phyloP scores from a whole-genome alignment of 1,140 invertebrate species.

The Augochlora pura region DNA sequence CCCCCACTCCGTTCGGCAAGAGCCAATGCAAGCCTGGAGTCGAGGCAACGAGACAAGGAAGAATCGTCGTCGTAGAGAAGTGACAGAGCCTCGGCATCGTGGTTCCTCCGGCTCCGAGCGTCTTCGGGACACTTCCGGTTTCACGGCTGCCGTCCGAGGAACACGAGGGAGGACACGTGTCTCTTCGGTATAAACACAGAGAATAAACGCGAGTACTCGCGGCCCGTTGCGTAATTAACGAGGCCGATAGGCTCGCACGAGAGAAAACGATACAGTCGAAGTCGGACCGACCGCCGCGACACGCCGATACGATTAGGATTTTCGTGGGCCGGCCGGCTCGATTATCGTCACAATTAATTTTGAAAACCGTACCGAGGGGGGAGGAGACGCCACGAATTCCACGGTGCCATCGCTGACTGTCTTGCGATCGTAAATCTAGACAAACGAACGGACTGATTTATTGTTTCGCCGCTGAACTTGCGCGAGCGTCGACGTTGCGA shows the following conservation, averaged over 20 bases:
- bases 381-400: not conserved
- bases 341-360: constrained; percentile 6
- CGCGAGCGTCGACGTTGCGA: not conserved
- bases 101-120: not conserved
- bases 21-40: constrained; percentile 19
- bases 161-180: not conserved
- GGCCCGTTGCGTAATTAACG: not conserved
- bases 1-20: constrained; percentile 52
- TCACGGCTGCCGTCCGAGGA: not conserved
- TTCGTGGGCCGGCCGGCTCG: not conserved
- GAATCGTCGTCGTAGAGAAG: not conserved
- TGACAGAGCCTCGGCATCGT: not conserved
- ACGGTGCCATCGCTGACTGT: not conserved
- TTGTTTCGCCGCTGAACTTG: constrained; percentile 5
- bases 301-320: not conserved
- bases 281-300: not conserved
- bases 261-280: not conserved
- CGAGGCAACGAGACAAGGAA: not conserved
- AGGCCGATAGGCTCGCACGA: not conserved
- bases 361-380: not conserved
- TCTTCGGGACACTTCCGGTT: not conserved
- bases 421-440: constrained; percentile 25
- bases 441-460: constrained; percentile 30
- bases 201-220: not conserved
- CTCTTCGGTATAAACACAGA: not conserved